Evolutionary conservation across 2,113 vertebrate genomes (phyloP).

Genomic region (Mus pahari): DNA sequence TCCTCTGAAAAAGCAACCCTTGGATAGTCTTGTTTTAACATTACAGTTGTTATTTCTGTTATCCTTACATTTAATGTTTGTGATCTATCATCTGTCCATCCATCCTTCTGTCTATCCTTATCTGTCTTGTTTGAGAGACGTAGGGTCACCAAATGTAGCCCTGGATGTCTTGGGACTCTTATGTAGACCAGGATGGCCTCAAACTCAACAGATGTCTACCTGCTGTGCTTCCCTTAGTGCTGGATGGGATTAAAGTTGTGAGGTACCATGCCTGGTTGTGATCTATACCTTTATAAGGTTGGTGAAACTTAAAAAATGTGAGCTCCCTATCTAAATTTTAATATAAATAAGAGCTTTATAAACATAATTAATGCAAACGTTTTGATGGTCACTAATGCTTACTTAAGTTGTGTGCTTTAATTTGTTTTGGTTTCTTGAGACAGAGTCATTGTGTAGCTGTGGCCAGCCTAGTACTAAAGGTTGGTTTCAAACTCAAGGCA

Average conservation of each 20-base stretch:
- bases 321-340: conserved; percentile 17
- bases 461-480: neutral
- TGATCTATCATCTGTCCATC: neutral
- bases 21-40: neutral
- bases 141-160: neutral
- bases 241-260: neutral
- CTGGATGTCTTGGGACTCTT: neutral
- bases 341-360: neutral
- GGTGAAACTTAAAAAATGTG: conserved; percentile 40
- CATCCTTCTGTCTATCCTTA: neutral
- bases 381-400: neutral
- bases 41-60: neutral
- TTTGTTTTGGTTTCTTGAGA: neutral
- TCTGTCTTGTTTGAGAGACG: neutral
- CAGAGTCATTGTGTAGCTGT: neutral
- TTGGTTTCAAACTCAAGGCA: neutral
- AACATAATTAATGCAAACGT: neutral
- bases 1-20: neutral
- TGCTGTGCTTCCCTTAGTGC: neutral
- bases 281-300: conserved; percentile 24
- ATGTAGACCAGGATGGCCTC: neutral
- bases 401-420: conserved; percentile 23
- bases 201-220: neutral
- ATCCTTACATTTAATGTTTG: conserved; percentile 1
- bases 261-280: neutral